These are phyloP conservation scores for Sialis lutaria DNA, from an alignment of 2,888 invertebrate species.

Conservation along the genomic window DNA sequence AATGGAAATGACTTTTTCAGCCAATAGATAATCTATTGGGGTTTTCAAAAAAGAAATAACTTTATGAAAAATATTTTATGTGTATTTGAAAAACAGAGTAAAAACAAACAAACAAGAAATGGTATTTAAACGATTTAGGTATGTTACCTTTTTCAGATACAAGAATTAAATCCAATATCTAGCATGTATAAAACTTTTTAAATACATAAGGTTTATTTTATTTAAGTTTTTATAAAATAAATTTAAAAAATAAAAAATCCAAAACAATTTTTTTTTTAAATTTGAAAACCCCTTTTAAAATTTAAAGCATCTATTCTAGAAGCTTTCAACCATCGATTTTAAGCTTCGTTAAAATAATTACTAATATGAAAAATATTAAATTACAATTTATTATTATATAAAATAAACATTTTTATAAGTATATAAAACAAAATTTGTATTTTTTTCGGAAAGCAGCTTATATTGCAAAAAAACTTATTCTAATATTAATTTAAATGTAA, in stretches of 20 bases:
- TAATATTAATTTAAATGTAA: no score
- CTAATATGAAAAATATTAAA: not conserved
- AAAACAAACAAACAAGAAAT: not conserved
- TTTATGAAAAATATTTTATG: not conserved
- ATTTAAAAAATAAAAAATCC: not conserved
- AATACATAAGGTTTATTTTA: not conserved
- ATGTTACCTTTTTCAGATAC: not conserved
- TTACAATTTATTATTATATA: constrained; percentile 5
- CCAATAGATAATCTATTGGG: no score
- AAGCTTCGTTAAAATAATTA: not conserved
- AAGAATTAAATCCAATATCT: not conserved
- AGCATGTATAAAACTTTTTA: not conserved
- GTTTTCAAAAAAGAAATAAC: no score
- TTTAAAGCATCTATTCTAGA: no score
- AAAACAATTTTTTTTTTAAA: no score
- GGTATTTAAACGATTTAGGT: not conserved
- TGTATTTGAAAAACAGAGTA: not conserved
- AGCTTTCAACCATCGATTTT: no score
- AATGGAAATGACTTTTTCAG: no score
- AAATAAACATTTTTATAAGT: not conserved
- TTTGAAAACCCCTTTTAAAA: no score
- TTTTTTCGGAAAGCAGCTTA: no score
- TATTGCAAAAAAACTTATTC: no score
- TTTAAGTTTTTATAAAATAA: not conserved
- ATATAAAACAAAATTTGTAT: no score